Evolutionary conservation across 2,888 invertebrate genomes (phyloP).

Genomic region (Eristalis pertinax): DNA sequence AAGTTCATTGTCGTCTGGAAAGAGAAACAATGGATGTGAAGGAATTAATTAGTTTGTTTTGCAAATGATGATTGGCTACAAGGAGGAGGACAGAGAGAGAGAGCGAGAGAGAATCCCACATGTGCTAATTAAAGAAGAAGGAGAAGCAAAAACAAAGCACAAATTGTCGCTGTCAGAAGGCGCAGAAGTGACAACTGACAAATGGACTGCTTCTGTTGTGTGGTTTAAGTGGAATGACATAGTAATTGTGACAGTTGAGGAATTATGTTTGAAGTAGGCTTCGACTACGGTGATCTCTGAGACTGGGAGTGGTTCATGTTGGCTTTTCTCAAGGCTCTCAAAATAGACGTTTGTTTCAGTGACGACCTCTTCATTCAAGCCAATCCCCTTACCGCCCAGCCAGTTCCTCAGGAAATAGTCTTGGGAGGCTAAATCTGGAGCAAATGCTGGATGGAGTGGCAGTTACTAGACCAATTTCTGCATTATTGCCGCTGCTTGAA

Average conservation of each 20-base stretch:
- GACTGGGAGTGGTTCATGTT: too few relatives aligned
- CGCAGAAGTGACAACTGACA: neutral
- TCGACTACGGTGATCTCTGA: too few relatives aligned
- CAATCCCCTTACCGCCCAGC: too few relatives aligned
- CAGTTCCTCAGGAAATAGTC: too few relatives aligned
- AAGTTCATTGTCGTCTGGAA: constrained; percentile 59
- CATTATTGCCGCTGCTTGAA: too few relatives aligned
- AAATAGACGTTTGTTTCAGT: too few relatives aligned
- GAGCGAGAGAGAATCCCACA: neutral
- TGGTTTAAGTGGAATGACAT: neutral
- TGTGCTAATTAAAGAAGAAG: neutral
- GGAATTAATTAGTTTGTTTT: neutral
- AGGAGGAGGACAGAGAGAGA: neutral
- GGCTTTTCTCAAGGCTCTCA: too few relatives aligned
- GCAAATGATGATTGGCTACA: neutral
- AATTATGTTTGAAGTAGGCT: too few relatives aligned
- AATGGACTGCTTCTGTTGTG: neutral
- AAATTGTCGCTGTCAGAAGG: neutral
- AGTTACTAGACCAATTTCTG: too few relatives aligned
- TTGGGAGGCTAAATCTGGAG: too few relatives aligned
- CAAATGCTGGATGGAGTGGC: too few relatives aligned
- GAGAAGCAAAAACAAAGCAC: neutral
- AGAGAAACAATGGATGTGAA: constrained; percentile 8
- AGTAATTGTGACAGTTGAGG: neutral
- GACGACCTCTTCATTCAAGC: too few relatives aligned